Percentiles rank a stretch among this genome's conserved stretches.
Evolutionary conservation across 2,113 vertebrate genomes (phyloP).

Genomic region (Cephalopholis sonnerati): DNA sequence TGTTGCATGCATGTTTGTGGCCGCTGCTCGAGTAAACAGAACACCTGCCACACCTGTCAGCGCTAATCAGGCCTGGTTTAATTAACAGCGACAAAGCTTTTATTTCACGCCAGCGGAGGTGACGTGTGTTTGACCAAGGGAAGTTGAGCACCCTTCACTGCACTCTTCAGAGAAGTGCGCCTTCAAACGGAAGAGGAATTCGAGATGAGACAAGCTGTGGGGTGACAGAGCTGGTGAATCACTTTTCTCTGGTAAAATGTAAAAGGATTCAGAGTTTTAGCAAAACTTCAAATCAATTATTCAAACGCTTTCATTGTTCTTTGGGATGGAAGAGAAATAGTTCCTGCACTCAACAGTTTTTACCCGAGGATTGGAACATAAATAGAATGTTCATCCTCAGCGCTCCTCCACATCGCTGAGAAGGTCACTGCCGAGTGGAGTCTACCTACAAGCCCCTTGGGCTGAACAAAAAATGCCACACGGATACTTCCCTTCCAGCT

Average conservation of each 20-base stretch:
- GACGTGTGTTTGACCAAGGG: constrained; percentile 35
- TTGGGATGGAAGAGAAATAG: constrained; percentile 26
- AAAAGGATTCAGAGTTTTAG: constrained; percentile 58
- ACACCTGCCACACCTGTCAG: constrained; percentile 58
- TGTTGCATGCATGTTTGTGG: constrained; percentile 42
- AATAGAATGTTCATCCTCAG: constrained; percentile 69
- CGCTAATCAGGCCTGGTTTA: constrained; percentile 47
- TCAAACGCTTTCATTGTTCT: constrained; percentile 62
- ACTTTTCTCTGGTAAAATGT: constrained; percentile 54
- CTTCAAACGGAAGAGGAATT: constrained; percentile 42
- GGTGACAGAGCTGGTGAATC: constrained; percentile 48
- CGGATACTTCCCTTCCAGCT: constrained; percentile 72
- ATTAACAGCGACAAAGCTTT: constrained; percentile 65
- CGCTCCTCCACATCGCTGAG: constrained; percentile 53
- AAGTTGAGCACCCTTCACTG: constrained; percentile 3
- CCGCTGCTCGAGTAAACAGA: constrained; percentile 57
- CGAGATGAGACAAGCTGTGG: constrained; percentile 39
- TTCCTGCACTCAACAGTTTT: constrained; percentile 49
- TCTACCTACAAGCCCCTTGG: constrained; percentile 70
- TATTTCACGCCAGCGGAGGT: constrained; percentile 21
- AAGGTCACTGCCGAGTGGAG: constrained; percentile 72
- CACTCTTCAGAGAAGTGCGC: constrained; percentile 16
- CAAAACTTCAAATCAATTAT: constrained; percentile 72
- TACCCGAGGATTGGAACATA: constrained; percentile 51
- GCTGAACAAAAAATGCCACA: constrained; percentile 67